A percentile compares a stretch with the other conserved stretches of the same genome.
These are phyloP conservation scores for Dromius quadrimaculatus DNA, from an alignment of 2,888 invertebrate species.

Conservation along the genomic window DNA sequence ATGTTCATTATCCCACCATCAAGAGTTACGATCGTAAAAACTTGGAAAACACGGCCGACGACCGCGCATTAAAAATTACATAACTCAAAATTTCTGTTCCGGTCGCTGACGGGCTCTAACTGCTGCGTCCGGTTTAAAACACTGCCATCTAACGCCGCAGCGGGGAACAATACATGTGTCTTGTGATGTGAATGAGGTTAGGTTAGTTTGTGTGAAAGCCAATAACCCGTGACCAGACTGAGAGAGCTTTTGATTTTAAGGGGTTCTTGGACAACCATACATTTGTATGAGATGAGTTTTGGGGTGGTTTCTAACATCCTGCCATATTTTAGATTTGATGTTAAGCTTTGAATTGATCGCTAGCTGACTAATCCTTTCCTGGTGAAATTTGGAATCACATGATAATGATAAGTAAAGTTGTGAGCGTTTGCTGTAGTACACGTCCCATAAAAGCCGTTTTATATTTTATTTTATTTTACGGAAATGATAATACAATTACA, in stretches of 20 bases:
- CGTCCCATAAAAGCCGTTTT: too few species aligned
- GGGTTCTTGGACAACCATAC: conserved; percentile 8
- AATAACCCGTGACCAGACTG: conserved; percentile 24
- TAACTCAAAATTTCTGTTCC: conserved; percentile 65
- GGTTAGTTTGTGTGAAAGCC: background rate
- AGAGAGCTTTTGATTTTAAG: conserved; percentile 5
- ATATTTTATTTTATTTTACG: too few species aligned
- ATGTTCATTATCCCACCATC: conserved; percentile 57
- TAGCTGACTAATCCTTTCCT: too few species aligned
- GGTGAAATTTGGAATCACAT: too few species aligned
- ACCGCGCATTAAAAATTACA: conserved; percentile 63
- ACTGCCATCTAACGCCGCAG: background rate
- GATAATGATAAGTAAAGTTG: too few species aligned
- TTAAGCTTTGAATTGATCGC: too few species aligned
- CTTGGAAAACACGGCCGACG: conserved; percentile 50
- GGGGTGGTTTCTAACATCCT: conserved; percentile 9
- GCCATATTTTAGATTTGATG: background rate
- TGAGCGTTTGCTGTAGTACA: too few species aligned
- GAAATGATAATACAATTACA: too few species aligned
- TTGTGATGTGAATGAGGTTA: background rate
- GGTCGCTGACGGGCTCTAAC: conserved; percentile 64
- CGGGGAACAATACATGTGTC: conserved; percentile 12
- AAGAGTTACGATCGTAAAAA: conserved; percentile 55
- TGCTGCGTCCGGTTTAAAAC: conserved; percentile 65
- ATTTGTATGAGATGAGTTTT: conserved; percentile 14